Evolutionary conservation across 2,113 vertebrate species (phyloP).

Genomic region (Pollachius pollachius): DNA sequence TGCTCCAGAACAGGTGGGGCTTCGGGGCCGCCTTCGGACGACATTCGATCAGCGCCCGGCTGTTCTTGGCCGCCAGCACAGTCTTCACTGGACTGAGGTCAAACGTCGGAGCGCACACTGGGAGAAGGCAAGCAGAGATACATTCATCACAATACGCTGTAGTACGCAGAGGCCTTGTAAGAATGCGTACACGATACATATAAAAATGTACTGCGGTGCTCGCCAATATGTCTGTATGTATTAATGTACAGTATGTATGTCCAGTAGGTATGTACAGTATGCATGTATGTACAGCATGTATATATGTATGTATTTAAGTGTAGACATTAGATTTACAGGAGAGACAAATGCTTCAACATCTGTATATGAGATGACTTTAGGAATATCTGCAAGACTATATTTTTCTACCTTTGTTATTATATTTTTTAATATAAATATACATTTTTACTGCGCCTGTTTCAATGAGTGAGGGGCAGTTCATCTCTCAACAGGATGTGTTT

Average conservation of each 20-base stretch:
- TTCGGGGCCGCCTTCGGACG: slow-evolving; percentile 91
- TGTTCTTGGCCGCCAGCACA: slow-evolving; percentile 84
- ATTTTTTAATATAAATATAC: background rate
- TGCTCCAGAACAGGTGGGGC: slow-evolving; percentile 89
- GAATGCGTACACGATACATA: too few species aligned
- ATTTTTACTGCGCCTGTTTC: background rate
- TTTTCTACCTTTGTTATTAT: background rate
- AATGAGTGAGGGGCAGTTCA: slow-evolving; percentile 27
- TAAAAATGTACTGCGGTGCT: background rate
- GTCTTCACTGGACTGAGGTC: slow-evolving; percentile 87
- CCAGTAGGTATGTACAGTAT: background rate
- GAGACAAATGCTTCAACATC: background rate
- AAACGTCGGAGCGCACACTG: slow-evolving; percentile 90
- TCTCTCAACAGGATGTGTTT: slow-evolving; percentile 14
- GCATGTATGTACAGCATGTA: background rate
- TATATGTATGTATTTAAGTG: background rate
- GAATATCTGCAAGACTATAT: too few species aligned
- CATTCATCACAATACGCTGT: slow-evolving; percentile 21
- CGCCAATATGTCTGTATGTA: slow-evolving; percentile 8
- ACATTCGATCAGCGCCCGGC: slow-evolving; percentile 88
- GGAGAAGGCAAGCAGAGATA: slow-evolving; percentile 30
- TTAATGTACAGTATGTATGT: slow-evolving; percentile 1
- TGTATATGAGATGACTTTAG: too few species aligned
- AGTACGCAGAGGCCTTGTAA: too few species aligned
- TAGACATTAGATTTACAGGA: background rate